Conservation (phyloP, 2,113 vertebrate genomes). For the Perognathus longimembris region DNA sequence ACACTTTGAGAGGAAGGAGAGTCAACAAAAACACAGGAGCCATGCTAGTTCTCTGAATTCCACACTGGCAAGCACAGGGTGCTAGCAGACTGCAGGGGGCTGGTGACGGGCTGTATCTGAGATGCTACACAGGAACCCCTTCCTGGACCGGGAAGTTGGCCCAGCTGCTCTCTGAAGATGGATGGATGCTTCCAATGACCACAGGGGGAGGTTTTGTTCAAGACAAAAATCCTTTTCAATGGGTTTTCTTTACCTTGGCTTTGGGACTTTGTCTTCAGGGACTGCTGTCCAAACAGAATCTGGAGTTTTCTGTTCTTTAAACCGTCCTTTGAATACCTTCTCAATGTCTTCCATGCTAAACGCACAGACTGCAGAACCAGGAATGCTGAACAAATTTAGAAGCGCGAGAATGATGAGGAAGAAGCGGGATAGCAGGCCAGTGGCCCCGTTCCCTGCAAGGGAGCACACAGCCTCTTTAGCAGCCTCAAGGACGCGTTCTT, state of each 20-base stretch:
- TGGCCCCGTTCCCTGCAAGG: not conserved
- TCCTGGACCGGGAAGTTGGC: not conserved
- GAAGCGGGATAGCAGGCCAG: not conserved
- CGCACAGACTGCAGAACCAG: constrained; percentile 97
- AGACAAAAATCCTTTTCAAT: not conserved
- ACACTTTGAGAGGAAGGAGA: not conserved
- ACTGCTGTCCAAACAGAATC: constrained; percentile 99
- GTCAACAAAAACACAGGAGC: not conserved
- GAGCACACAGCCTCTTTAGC: constrained; percentile 28
- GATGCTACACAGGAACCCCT: too few relatives aligned
- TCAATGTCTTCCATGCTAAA: constrained; percentile 99
- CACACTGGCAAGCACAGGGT: not conserved
- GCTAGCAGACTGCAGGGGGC: too few relatives aligned
- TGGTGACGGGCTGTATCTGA: not conserved
- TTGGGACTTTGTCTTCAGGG: constrained; percentile 96
- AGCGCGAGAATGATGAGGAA: constrained; percentile 48
- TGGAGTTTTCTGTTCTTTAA: constrained; percentile 98
- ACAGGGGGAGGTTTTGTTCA: not conserved
- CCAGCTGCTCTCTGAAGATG: not conserved
- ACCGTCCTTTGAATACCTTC: constrained; percentile 95
- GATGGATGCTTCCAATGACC: not conserved
- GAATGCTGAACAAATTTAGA: constrained; percentile 89
- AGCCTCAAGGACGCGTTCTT: constrained; percentile 66
- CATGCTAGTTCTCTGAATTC: constrained; percentile 7
- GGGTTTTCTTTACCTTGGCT: constrained; percentile 91